Evolutionary conservation across 2,797 vertebrate species (phyloP).

Genomic region (Anomalospiza imberbis): DNA sequence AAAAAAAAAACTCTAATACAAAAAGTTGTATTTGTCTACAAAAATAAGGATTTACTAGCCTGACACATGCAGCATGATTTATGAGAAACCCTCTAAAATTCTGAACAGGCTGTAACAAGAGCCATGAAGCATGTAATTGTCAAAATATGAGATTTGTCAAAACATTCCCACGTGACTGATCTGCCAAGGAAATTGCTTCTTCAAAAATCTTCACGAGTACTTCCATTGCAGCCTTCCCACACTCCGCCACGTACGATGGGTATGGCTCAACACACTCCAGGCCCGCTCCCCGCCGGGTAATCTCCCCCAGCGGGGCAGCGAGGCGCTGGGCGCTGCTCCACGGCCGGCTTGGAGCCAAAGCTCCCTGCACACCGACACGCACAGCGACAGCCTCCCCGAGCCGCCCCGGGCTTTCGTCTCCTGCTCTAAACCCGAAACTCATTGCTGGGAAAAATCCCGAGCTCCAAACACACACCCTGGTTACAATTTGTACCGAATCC

Average conservation of each 20-base stretch:
- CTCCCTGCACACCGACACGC: neutral
- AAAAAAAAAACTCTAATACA: accelerated
- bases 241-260: accelerated
- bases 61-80: neutral
- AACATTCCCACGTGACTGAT: neutral
- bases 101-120: neutral
- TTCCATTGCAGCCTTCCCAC: too few relatives aligned
- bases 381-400: neutral
- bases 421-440: neutral
- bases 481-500: neutral
- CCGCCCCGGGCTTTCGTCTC: neutral
- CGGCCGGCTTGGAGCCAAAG: neutral
- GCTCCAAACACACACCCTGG: neutral
- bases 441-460: accelerated
- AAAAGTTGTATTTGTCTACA: neutral
- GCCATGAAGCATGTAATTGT: neutral
- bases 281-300: accelerated
- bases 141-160: neutral
- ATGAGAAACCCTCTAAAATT: neutral
- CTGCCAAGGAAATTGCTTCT: neutral
- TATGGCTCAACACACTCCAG: accelerated
- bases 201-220: neutral
- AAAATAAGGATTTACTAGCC: neutral
- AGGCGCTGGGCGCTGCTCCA: neutral
- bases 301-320: neutral